Percentiles rank a stretch among this genome's conserved stretches.
Conservation (phyloP, 1,140 invertebrate genomes). For the Neodiprion virginianus region DNA sequence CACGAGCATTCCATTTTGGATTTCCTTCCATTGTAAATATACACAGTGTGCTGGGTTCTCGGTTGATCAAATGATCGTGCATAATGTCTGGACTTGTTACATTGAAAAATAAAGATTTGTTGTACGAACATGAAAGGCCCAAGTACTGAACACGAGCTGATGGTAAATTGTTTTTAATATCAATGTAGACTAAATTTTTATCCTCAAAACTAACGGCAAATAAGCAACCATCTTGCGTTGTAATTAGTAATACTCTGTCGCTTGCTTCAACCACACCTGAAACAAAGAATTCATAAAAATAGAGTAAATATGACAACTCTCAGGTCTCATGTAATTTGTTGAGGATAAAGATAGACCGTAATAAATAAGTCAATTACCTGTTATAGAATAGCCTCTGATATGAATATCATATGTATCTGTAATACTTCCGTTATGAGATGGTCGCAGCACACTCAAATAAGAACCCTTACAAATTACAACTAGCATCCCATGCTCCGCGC, state of each 20-base stretch:
- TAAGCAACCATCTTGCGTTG: slow-evolving; percentile 46
- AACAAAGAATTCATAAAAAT: neutral
- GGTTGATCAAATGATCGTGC: slow-evolving; percentile 52
- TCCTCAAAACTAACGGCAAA: slow-evolving; percentile 25
- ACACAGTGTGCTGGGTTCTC: slow-evolving; percentile 48
- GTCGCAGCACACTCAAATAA: slow-evolving; percentile 28
- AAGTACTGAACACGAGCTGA: slow-evolving; percentile 43
- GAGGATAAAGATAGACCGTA: slow-evolving; percentile 17
- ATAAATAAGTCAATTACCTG: slow-evolving; percentile 34
- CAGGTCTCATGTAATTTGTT: slow-evolving; percentile 15
- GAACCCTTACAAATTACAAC: slow-evolving; percentile 40
- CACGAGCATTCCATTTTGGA: slow-evolving; percentile 38
- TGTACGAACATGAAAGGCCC: slow-evolving; percentile 47
- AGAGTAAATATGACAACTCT: slow-evolving; percentile 36
- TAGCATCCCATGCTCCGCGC: slow-evolving; percentile 26
- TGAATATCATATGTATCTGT: slow-evolving; percentile 26
- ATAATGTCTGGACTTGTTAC: slow-evolving; percentile 47
- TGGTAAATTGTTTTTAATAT: slow-evolving; percentile 37
- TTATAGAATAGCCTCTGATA: slow-evolving; percentile 40
- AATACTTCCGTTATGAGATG: slow-evolving; percentile 13
- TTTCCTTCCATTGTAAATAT: slow-evolving; percentile 40
- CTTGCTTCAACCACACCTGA: neutral
- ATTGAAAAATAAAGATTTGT: slow-evolving; percentile 40
- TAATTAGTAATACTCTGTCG: slow-evolving; percentile 35
- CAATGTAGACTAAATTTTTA: slow-evolving; percentile 24